Evolutionary conservation across 2,797 vertebrate species (phyloP).

Genomic region (Zenarchopterus dispar): DNA sequence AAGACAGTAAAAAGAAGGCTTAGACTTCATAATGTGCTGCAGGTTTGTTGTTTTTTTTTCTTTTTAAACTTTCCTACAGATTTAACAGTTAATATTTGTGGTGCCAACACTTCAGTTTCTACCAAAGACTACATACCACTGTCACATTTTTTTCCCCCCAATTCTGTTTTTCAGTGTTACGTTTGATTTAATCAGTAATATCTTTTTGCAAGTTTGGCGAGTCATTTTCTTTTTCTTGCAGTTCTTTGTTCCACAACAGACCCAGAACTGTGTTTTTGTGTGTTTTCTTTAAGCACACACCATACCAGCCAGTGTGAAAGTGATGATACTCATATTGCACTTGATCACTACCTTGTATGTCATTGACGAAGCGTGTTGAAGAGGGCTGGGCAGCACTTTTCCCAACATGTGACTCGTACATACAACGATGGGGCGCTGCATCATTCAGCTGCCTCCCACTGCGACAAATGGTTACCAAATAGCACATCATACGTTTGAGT

Average conservation of each 20-base stretch:
- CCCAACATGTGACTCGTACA: constrained; percentile 35
- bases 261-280: background rate
- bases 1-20: constrained; percentile 48
- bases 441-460: constrained; percentile 13
- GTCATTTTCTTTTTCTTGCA: constrained; percentile 30
- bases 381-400: constrained; percentile 22
- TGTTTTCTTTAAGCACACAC: constrained; percentile 13
- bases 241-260: constrained; percentile 27
- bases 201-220: constrained; percentile 25
- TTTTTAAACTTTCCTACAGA: constrained; percentile 41
- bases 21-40: constrained; percentile 39
- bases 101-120: constrained; percentile 45
- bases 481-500: constrained; percentile 42
- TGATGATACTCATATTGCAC: constrained; percentile 38
- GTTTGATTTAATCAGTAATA: constrained; percentile 33
- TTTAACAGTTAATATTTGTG: constrained; percentile 33
- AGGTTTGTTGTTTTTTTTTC: constrained; percentile 35
- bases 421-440: background rate
- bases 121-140: constrained; percentile 40
- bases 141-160: no score
- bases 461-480: constrained; percentile 17
- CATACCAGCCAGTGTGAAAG: constrained; percentile 27
- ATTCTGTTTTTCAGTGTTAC: constrained; percentile 9
- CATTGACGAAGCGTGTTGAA: constrained; percentile 32
- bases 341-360: constrained; percentile 22